A percentile compares a stretch with the other conserved stretches of the same genome.
These are phyloP conservation scores for Synanthedon myopaeformis DNA, from an alignment of 2,888 invertebrate genomes.

Conservation along the genomic window DNA sequence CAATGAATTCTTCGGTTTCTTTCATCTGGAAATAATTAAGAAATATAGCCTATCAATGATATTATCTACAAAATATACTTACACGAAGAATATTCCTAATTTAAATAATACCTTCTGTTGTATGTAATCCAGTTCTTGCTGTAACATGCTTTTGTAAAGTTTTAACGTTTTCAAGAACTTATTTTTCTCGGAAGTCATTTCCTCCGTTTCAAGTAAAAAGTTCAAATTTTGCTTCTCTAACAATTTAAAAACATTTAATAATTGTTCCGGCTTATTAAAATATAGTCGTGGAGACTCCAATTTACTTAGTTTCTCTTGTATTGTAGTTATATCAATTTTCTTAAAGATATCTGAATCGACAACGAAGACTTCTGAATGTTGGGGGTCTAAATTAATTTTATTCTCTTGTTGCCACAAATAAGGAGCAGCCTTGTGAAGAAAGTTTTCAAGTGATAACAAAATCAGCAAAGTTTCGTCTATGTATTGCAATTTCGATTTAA, in stretches of 20 bases:
- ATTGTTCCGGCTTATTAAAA: slow-evolving; percentile 47
- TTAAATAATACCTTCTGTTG: slow-evolving; percentile 37
- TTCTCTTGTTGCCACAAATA: slow-evolving; percentile 50
- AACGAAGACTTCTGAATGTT: slow-evolving; percentile 34
- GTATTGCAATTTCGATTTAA: slow-evolving; percentile 56
- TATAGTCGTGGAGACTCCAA: slow-evolving; percentile 44
- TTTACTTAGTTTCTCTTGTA: slow-evolving; percentile 27
- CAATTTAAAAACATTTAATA: slow-evolving; percentile 38
- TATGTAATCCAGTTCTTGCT: slow-evolving; percentile 38
- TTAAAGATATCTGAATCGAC: slow-evolving; percentile 42
- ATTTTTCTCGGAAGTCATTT: slow-evolving; percentile 46
- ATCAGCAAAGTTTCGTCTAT: slow-evolving; percentile 53
- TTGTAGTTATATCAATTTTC: slow-evolving; percentile 27
- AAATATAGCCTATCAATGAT: neutral
- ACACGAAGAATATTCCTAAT: neutral
- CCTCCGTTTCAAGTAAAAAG: slow-evolving; percentile 53
- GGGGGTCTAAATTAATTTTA: slow-evolving; percentile 28
- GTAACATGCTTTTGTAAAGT: slow-evolving; percentile 30
- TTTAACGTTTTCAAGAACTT: slow-evolving; percentile 43
- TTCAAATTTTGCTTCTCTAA: slow-evolving; percentile 59
- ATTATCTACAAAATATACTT: neutral
- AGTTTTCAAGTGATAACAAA: slow-evolving; percentile 52
- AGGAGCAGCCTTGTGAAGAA: slow-evolving; percentile 51
- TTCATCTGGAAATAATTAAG: slow-evolving; percentile 29
- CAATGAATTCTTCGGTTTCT: slow-evolving; percentile 36